Evolutionary conservation across 1,140 invertebrate genomes (phyloP).

Genomic region (Ylistrum balloti): DNA sequence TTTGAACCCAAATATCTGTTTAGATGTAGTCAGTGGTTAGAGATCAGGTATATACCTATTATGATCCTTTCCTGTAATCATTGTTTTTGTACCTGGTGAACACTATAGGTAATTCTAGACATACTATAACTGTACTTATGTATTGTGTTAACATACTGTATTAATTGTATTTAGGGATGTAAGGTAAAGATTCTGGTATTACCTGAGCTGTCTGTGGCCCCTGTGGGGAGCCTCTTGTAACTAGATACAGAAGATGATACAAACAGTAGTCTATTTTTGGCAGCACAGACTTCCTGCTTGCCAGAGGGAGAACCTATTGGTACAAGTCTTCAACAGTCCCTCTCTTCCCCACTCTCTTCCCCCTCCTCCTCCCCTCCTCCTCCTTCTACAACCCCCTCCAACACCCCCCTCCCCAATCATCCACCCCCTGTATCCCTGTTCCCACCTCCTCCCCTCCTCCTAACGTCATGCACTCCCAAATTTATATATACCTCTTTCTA

Average conservation of each 20-base stretch:
- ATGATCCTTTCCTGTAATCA: too few relatives aligned
- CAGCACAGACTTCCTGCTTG: conserved; percentile 37
- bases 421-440: neutral
- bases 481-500: neutral
- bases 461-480: neutral
- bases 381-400: neutral
- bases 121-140: too few relatives aligned
- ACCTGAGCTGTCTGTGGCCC: neutral
- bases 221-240: neutral
- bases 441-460: neutral
- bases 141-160: too few relatives aligned
- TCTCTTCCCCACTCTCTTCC: neutral
- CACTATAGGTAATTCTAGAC: too few relatives aligned
- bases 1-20: too few relatives aligned
- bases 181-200: too few relatives aligned
- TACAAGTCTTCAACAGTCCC: neutral
- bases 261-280: conserved; percentile 39
- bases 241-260: conserved; percentile 38
- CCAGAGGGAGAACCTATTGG: neutral
- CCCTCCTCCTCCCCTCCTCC: neutral
- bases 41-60: too few relatives aligned
- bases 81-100: too few relatives aligned
- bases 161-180: too few relatives aligned
- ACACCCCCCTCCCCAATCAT: neutral
- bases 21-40: too few relatives aligned